Base-by-base conservation (phyloP, 2,113 vertebrate genomes). In the Amphiprion percula region DNA sequence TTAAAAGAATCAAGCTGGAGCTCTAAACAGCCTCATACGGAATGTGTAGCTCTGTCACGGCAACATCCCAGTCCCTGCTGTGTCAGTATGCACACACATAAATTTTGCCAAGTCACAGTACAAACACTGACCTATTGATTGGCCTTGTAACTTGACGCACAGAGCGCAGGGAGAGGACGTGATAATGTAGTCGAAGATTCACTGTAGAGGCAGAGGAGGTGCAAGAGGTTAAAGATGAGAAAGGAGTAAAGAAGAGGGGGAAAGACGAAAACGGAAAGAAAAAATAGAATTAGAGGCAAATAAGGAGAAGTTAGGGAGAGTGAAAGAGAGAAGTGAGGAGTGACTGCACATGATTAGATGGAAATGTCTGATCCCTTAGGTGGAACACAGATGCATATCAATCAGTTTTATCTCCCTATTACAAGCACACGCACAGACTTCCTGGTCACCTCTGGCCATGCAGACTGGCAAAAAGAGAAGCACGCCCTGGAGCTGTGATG, bases 401-500 rank as follows among this genome's bases (percentile, higher is more conserved):
- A 91, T 91, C 85, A 79, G 83, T 81, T 85, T 66, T 50, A 88
- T 49, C 68, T 68, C 39, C 66, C 73, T 8, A 63, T 82, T 75
- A 83, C 72, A 56, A 73, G 26, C 60, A 59, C 56, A 53, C 59
- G 50, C 69, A 26, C 52, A 77, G 74, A 55, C 39, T 15, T 44
- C 64, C 82, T 67, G n/a, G 4, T 78, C 60, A 77, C 47, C 56
- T 63, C 68, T 19, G 62, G 77, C 47, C 79, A 65, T 56, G 55
- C 50, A 69, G 78, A 73, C 66, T 30, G 19, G 79, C 76, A 73
- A 46, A 88, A 73, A 37, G 9, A 95, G 94, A 94, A 95, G 95
- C 95, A 96, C 95, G 89, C 86, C 93, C 94, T 92, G 79, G 21
- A 95, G 91, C 91, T 2, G 91, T 68, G 55, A 88, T 85, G 85